These are phyloP conservation scores for Alethe diademata DNA, from an alignment of 2,113 vertebrate species.

Conservation along the genomic window DNA sequence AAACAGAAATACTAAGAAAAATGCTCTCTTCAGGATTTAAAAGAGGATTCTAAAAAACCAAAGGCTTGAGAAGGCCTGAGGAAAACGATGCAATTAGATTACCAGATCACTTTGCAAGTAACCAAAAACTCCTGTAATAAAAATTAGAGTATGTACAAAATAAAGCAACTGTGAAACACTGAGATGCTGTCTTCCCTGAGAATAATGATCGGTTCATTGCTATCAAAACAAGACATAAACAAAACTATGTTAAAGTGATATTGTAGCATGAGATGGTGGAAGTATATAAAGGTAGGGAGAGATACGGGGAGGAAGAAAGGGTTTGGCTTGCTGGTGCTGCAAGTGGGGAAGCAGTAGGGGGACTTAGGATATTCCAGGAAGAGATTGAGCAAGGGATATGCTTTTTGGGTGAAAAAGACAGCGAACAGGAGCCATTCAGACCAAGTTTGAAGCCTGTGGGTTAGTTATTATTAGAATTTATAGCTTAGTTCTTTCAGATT, in stretches of 20 bases:
- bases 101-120: background rate
- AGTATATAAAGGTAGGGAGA: background rate
- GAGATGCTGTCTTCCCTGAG: background rate
- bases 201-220: background rate
- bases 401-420: background rate
- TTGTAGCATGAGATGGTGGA: background rate
- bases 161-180: background rate
- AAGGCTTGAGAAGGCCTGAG: background rate
- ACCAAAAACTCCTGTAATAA: background rate
- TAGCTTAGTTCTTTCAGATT: background rate
- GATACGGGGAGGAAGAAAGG: background rate
- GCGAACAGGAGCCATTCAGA: background rate
- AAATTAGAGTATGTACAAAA: background rate
- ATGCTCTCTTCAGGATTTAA: background rate
- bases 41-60: background rate
- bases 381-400: fast-evolving
- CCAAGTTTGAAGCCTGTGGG: background rate
- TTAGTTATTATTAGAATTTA: background rate
- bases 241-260: background rate
- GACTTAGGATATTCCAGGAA: background rate
- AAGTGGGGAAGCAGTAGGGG: background rate
- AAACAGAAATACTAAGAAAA: background rate
- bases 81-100: background rate
- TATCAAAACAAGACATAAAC: background rate
- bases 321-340: background rate